These are phyloP conservation scores for Eremophila alpestris DNA, from an alignment of 2,797 vertebrate species.

Conservation along the genomic window DNA sequence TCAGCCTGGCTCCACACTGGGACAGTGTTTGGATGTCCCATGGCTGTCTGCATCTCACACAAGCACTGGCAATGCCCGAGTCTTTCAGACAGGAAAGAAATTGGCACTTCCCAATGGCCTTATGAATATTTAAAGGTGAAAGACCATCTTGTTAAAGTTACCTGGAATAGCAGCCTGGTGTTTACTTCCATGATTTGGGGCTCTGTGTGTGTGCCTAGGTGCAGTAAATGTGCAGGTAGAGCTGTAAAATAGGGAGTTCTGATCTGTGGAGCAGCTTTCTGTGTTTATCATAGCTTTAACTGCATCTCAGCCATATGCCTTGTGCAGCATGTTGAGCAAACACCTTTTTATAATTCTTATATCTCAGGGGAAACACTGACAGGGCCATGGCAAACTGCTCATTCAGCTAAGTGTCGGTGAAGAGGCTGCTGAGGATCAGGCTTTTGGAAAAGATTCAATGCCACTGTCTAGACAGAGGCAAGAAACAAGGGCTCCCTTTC, in stretches of 20 bases:
- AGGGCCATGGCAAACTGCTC: slow-evolving; percentile 32
- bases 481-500: slow-evolving; percentile 53
- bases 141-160: neutral
- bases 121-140: slow-evolving; percentile 33
- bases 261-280: neutral
- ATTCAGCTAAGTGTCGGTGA: slow-evolving; percentile 1
- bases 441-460: slow-evolving; percentile 71
- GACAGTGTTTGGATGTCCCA: slow-evolving; percentile 5
- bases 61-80: neutral
- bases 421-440: slow-evolving; percentile 47
- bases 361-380: slow-evolving; percentile 18
- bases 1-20: neutral
- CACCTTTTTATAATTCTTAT: slow-evolving; percentile 19
- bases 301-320: slow-evolving; percentile 23
- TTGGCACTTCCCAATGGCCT: slow-evolving; percentile 3
- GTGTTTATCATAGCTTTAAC: slow-evolving; percentile 28
- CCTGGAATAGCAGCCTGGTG: neutral
- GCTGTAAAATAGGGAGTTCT: neutral
- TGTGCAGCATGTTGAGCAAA: slow-evolving; percentile 48
- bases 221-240: neutral
- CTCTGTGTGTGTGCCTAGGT: neutral
- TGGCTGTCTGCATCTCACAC: slow-evolving; percentile 23
- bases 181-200: neutral
- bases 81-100: slow-evolving; percentile 20
- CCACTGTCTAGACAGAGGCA: slow-evolving; percentile 73